Base-by-base conservation (phyloP, 1,140 invertebrate species). In the Panulirus ornatus region DNA sequence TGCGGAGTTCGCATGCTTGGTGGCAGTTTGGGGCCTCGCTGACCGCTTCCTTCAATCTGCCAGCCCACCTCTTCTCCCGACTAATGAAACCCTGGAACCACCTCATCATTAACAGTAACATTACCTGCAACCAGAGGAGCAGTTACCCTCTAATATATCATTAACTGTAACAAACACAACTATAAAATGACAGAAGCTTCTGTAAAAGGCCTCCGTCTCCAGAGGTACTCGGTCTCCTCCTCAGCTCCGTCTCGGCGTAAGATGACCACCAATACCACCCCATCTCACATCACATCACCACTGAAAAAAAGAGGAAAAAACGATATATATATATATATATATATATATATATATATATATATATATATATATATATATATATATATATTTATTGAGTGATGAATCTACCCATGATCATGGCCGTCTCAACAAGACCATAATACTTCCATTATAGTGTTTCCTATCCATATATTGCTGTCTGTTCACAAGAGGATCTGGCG, bases 81-180 rank as follows among this genome's bases (percentile, higher is more conserved):
- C 87, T 89, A 89, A 89, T 83, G 87, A 83, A 66, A 51, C 47
- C 87, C 87, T 89, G 70, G 36, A 75, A 89, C 87, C 87, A 89
- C 78, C 79, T 79, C 79, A 47, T 40, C 87, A 89, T 89, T 89
- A 89, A 89, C 87, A 82, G 87, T 83, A 89, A 89, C 87, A 89
- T 89, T 89, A 89, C 87, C 87, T 83, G 87, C 79, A 83, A 89
- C 87, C 79, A 89, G 51, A 89, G 76, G 83, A 89, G 42, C 87
- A 84, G 87, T 89, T 89, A 79, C 79, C 66, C 70, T 82, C 87
- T 83, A 89, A 83, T 89, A 83, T 89, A 89, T 89, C 87, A 89
- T 89, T 89, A 89, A 75, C 78, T 89, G 87, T 89, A 89, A 89
- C 78, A 89, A 89, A 89, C 79, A 89, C 79, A 89, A 83, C 79